Base-by-base conservation (phyloP, 1,140 invertebrate genomes). In the Macrostomum lignano region DNA sequence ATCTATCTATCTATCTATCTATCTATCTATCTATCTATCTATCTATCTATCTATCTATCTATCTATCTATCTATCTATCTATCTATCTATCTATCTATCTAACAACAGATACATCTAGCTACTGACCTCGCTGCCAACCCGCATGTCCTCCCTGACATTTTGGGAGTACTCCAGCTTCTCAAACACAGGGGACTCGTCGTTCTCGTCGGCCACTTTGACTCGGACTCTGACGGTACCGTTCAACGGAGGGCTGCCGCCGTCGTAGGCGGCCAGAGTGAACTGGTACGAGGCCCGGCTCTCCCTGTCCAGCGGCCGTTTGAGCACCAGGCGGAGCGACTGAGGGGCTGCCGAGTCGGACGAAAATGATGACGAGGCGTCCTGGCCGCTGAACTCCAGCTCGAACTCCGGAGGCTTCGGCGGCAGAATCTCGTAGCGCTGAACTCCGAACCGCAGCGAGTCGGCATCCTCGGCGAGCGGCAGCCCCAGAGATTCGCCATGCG, bases 151-250 rank as follows among this genome's bases (percentile, higher is more conserved):
- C n/a, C n/a, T n/a, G n/a, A n/a, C n/a, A n/a, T n/a, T n/a, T n/a
- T n/a, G n/a, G n/a, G n/a, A n/a, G n/a, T n/a, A 28, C 15, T 15
- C 9, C 11, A 3, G 17, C n/a, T 23, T 30, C 33, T 34, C 39
- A 36, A 31, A 25, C 17, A 42, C 31, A 35, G 19, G 42, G 25
- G 32, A 17, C 25, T 35, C 21, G 17, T 39, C 38, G 31, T 36
- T 25, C 15, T 25, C 19, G 30, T 40, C 36, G 6, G 24, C 11
- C 7, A 38, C 33, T 9, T n/a, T 9, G 6, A 38, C 25, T 2
- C 13, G n/a, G 20, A 38, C 19, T 15, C 36, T 25, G 13, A 38
- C 9, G 17, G 20, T 22, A 6, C 19, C 23, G 23, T n/a, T 38
- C 3, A n/a, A n/a, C 3, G 14, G 10, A 9, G 37, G 37, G 19